These are phyloP conservation scores for Poecilia wingei DNA, from an alignment of 2,797 vertebrate genomes.

Conservation along the genomic window DNA sequence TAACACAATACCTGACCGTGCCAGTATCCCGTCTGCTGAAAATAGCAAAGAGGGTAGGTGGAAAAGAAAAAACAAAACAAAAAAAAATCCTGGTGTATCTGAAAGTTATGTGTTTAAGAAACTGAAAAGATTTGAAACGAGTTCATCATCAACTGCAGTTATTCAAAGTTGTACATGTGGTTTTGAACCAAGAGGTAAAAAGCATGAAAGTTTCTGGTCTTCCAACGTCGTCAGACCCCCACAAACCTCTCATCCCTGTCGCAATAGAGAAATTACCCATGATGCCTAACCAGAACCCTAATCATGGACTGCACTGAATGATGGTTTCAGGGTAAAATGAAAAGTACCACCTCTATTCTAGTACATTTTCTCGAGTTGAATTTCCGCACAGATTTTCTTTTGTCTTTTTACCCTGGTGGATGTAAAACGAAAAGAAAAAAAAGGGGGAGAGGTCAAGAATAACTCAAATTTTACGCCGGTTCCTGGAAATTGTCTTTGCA, in stretches of 20 bases:
- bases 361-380: not conserved
- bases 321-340: not conserved
- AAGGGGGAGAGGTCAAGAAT: not conserved
- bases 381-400: not conserved
- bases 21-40: not conserved
- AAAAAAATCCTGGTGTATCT: not conserved
- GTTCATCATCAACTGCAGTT: not conserved
- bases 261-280: not conserved
- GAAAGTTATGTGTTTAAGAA: not conserved
- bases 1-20: not conserved
- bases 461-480: not conserved
- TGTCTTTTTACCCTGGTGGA: not conserved
- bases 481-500: not conserved
- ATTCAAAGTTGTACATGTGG: not conserved
- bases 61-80: not conserved
- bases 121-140: not conserved
- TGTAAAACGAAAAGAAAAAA: not conserved
- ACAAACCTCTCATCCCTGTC: not conserved
- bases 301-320: not conserved
- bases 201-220: not conserved
- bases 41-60: not conserved
- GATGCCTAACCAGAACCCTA: not conserved
- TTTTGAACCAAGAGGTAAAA: not conserved
- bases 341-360: not conserved
- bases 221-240: not conserved